Evolutionary conservation across 2,113 vertebrate genomes (phyloP).

Genomic region (Boulengeromyrus knoepffleri): DNA sequence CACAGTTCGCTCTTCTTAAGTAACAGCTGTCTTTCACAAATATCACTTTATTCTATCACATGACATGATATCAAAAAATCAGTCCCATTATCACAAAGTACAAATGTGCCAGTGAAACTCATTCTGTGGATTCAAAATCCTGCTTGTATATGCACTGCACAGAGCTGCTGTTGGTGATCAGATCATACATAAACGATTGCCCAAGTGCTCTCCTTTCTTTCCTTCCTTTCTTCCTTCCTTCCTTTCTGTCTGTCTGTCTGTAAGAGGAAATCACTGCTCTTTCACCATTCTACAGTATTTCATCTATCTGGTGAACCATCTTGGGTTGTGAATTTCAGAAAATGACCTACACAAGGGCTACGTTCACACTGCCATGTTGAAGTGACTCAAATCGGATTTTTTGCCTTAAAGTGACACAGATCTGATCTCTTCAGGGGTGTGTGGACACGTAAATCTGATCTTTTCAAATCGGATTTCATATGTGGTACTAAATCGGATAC

Average conservation of each 20-base stretch:
- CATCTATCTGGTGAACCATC: not conserved
- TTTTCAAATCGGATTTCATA: too few species aligned
- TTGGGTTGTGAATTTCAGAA: not conserved
- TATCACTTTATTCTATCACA: not conserved
- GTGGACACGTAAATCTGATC: too few species aligned
- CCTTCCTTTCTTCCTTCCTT: not conserved
- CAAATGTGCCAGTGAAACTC: not conserved
- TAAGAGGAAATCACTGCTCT: not conserved
- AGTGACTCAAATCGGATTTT: too few species aligned
- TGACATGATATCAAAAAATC: not conserved
- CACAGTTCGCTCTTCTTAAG: not conserved
- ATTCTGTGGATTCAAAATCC: not conserved
- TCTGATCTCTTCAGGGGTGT: too few species aligned
- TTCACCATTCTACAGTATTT: not conserved
- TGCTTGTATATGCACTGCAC: not conserved
- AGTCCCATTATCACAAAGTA: not conserved
- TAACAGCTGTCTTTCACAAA: not conserved
- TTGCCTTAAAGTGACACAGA: too few species aligned
- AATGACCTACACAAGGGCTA: not conserved
- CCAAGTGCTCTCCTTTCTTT: not conserved
- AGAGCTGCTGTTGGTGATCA: not conserved
- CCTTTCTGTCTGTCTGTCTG: not conserved
- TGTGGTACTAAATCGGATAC: too few species aligned
- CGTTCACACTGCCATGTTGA: too few species aligned
- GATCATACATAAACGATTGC: not conserved